phyloP scores from a whole-genome alignment of 2,113 vertebrate species.

The Eurystomus gularis region DNA sequence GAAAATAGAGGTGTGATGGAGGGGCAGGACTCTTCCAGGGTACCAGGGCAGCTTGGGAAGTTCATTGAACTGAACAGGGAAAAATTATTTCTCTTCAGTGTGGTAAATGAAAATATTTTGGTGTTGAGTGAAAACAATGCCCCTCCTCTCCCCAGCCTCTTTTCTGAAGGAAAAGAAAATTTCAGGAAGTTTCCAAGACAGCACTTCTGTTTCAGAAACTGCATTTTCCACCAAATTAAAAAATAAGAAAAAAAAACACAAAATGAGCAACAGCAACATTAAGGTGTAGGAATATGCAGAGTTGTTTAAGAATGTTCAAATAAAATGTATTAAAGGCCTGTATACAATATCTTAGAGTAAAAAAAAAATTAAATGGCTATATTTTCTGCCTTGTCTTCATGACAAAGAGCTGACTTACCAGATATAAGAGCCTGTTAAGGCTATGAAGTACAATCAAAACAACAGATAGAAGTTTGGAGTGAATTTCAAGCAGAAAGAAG shows the following conservation, averaged over 20 bases:
- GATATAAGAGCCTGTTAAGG: neutral
- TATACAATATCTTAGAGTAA: neutral
- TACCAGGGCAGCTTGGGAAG: neutral
- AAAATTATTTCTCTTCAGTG: neutral
- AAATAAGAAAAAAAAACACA: neutral
- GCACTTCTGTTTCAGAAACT: neutral
- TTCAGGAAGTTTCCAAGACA: neutral
- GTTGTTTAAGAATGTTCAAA: neutral
- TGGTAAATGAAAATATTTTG: neutral
- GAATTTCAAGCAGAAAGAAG: neutral
- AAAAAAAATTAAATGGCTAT: neutral
- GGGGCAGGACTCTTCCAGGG: no score
- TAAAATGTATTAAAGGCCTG: neutral
- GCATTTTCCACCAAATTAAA: neutral
- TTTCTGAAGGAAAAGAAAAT: neutral
- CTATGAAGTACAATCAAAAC: neutral
- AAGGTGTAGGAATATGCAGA: neutral
- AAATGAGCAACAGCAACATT: neutral
- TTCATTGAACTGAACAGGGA: neutral
- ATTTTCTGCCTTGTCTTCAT: neutral
- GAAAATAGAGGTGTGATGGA: neutral
- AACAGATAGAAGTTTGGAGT: neutral
- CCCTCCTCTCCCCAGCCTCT: accelerated
- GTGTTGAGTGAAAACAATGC: neutral
- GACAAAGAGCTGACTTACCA: neutral